A percentile compares a stretch with the other conserved stretches of the same genome.
These are phyloP conservation scores for Empidonax traillii DNA, from an alignment of 2,113 vertebrate genomes.

Conservation along the genomic window DNA sequence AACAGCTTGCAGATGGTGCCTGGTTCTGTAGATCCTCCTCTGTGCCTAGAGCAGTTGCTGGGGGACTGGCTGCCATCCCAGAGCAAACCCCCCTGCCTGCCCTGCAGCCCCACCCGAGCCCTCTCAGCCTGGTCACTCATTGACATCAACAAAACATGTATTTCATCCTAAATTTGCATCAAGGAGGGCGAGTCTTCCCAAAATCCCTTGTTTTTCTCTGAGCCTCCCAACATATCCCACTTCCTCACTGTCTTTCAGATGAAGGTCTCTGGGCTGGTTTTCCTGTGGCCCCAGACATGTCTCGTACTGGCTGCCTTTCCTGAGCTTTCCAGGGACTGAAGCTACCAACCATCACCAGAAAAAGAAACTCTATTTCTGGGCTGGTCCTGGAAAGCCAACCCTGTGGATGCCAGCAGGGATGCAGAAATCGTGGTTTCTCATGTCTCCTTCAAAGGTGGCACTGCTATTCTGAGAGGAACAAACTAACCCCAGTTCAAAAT, in stretches of 20 bases:
- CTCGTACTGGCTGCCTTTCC: background rate
- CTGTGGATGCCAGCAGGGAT: background rate
- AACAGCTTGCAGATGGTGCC: rapidly evolving
- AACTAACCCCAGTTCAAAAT: background rate
- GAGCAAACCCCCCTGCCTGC: background rate
- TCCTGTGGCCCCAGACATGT: background rate
- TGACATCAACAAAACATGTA: rapidly evolving
- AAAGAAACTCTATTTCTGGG: slow-evolving; percentile 37
- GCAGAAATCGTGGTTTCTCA: slow-evolving; percentile 1
- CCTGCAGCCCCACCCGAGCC: background rate
- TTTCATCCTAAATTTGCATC: background rate
- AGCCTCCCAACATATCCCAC: background rate
- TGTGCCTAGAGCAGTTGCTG: background rate
- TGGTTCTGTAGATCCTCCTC: background rate
- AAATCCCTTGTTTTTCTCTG: background rate
- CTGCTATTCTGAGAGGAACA: slow-evolving; percentile 19
- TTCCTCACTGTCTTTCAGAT: background rate
- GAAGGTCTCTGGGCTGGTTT: background rate
- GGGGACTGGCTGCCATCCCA: background rate
- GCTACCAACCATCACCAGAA: background rate
- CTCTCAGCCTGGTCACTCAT: background rate
- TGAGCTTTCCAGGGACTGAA: background rate
- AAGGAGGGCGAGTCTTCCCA: background rate
- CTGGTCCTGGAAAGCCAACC: slow-evolving; percentile 36
- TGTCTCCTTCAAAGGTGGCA: background rate